A percentile compares a stretch with the other conserved stretches of the same genome.
Evolutionary conservation across 2,113 vertebrate species (phyloP).

Genomic region (Illadopsis cleaveri): DNA sequence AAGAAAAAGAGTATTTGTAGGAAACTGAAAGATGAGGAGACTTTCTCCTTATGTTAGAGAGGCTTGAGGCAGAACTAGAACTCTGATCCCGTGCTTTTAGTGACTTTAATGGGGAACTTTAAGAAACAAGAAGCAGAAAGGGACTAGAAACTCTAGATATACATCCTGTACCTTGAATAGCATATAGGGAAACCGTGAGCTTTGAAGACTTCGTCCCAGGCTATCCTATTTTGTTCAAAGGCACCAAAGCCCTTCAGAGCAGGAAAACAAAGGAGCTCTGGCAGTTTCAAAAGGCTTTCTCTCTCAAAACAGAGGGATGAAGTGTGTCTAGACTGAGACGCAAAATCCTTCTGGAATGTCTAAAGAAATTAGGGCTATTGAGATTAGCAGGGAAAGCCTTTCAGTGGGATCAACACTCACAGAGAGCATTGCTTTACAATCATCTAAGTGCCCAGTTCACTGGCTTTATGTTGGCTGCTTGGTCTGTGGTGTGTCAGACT

Average conservation of each 20-base stretch:
- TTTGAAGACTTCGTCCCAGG: conserved; percentile 23
- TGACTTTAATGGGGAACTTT: neutral
- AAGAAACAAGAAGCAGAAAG: neutral
- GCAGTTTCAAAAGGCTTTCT: conserved; percentile 50
- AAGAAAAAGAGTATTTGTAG: neutral
- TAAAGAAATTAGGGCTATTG: conserved; percentile 50
- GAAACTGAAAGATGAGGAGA: neutral
- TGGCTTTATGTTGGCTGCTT: neutral
- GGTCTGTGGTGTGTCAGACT: neutral
- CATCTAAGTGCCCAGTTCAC: neutral
- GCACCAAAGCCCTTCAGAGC: conserved; percentile 22
- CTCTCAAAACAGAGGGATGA: conserved; percentile 50
- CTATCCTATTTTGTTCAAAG: conserved; percentile 2
- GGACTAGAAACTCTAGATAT: neutral
- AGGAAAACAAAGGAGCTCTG: conserved; percentile 36
- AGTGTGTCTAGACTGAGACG: conserved; percentile 43
- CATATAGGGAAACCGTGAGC: neutral
- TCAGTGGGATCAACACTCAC: conserved; percentile 33
- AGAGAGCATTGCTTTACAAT: neutral
- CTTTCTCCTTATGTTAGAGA: neutral
- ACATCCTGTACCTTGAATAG: neutral
- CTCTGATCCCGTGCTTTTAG: neutral
- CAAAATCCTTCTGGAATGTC: conserved; percentile 59
- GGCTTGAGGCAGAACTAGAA: neutral
- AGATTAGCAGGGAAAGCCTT: conserved; percentile 37